A percentile compares a stretch with the other conserved stretches of the same genome.
phyloP scores from a whole-genome alignment of 1,140 invertebrate species.

The Rhyzopertha dominica region DNA sequence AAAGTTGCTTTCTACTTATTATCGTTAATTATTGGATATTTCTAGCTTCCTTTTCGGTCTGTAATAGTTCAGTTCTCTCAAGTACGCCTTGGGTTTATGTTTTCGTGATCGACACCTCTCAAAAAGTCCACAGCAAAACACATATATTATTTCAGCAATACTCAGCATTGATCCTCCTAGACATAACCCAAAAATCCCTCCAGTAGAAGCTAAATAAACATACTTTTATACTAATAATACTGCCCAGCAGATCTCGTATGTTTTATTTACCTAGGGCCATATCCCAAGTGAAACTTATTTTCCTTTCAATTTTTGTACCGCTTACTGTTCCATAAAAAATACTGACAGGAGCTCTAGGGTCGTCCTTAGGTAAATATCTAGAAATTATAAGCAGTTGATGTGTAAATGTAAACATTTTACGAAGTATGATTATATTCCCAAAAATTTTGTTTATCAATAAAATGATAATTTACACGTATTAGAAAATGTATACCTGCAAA shows the following conservation, averaged over 20 bases:
- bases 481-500: too few relatives aligned
- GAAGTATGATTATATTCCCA: too few relatives aligned
- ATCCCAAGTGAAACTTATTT: conserved; percentile 19
- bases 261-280: conserved; percentile 16
- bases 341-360: conserved; percentile 8
- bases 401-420: too few relatives aligned
- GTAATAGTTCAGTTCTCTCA: too few relatives aligned
- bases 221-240: background rate
- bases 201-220: conserved; percentile 46
- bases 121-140: conserved; percentile 15
- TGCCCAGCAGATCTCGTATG: background rate
- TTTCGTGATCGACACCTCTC: background rate
- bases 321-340: conserved; percentile 15
- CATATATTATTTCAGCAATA: conserved; percentile 40
- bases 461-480: background rate
- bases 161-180: conserved; percentile 48
- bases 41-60: too few relatives aligned
- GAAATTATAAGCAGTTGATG: too few relatives aligned
- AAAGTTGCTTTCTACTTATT: too few relatives aligned
- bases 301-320: conserved; percentile 18
- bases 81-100: conserved; percentile 10
- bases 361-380: conserved; percentile 1
- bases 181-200: conserved; percentile 47
- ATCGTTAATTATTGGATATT: too few relatives aligned
- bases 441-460: conserved; percentile 9